phyloP scores from a whole-genome alignment of 2,888 invertebrate genomes.

The Pachycephus smyrnensis region DNA sequence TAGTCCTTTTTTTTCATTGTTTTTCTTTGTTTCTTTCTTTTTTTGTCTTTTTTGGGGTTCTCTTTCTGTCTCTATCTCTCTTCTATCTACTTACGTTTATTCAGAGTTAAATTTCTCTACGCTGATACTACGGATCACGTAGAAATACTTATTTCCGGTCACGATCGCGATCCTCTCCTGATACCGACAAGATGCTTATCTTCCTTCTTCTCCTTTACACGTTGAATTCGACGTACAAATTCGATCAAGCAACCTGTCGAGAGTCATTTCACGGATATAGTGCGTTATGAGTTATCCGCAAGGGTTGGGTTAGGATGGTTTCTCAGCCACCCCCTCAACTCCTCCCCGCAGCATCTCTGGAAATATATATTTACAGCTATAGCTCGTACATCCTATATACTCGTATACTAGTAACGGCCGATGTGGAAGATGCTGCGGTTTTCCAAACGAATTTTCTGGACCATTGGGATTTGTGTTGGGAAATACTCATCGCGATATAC shows the following conservation, averaged over 20 bases:
- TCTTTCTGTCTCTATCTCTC: no score
- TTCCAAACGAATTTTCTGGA: background rate
- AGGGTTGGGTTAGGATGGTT: background rate
- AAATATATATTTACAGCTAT: background rate
- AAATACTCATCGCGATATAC: background rate
- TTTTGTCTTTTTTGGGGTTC: background rate
- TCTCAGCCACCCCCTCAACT: fast-evolving
- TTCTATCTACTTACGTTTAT: background rate
- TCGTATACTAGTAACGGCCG: background rate
- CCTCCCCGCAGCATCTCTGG: background rate
- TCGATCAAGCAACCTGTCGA: background rate
- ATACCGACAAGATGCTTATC: background rate
- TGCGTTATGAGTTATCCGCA: background rate
- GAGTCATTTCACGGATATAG: background rate
- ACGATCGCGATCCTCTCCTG: background rate
- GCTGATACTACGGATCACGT: background rate
- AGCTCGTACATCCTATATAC: background rate
- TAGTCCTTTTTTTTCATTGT: no score
- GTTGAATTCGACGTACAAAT: background rate
- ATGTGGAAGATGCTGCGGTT: background rate
- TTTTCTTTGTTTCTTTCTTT: no score
- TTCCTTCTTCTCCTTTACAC: background rate
- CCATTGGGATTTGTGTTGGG: background rate
- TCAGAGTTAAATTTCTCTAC: background rate
- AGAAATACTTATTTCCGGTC: background rate